These are phyloP conservation scores for Serranus cabrilla DNA, from an alignment of 2,797 vertebrate species.

Conservation along the genomic window DNA sequence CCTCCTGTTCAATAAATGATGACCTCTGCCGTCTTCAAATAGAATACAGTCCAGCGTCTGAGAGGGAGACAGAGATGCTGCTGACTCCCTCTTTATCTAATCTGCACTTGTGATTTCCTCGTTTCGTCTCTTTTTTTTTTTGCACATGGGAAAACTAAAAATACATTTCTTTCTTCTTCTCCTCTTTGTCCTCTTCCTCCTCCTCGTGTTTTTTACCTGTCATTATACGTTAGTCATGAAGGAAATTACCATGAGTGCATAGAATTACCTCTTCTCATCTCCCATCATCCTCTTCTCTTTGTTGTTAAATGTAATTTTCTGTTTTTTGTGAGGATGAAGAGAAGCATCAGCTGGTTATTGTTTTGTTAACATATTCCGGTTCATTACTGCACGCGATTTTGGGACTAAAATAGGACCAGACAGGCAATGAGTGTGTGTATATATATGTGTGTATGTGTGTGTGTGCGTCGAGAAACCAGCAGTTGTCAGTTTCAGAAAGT, in stretches of 20 bases:
- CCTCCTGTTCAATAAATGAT: constrained; percentile 85
- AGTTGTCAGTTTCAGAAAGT: constrained; percentile 67
- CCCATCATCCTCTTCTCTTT: constrained; percentile 37
- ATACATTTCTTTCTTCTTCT: constrained; percentile 18
- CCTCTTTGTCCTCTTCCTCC: background rate
- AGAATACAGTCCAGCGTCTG: constrained; percentile 69
- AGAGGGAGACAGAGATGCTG: constrained; percentile 51
- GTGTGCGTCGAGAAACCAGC: constrained; percentile 18
- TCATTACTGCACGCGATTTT: constrained; percentile 33
- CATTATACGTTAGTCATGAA: background rate
- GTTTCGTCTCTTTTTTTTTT: constrained; percentile 7
- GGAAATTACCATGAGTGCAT: constrained; percentile 14
- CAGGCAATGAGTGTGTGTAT: constrained; percentile 2
- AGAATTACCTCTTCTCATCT: constrained; percentile 38
- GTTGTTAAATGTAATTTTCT: constrained; percentile 32
- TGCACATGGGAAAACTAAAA: constrained; percentile 23
- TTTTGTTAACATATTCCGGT: constrained; percentile 44
- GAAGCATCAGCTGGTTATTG: constrained; percentile 15
- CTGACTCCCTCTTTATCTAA: constrained; percentile 49
- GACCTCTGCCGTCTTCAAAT: constrained; percentile 80
- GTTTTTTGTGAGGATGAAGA: constrained; percentile 15
- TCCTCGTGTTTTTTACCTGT: constrained; percentile 10
- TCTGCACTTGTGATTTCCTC: constrained; percentile 14
- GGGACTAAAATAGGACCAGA: constrained; percentile 44
- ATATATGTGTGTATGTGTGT: constrained; percentile 1